Percentiles rank a stretch among this genome's conserved stretches.
Conservation (phyloP, 1,140 invertebrate species). For the Drosophila jambulina region DNA sequence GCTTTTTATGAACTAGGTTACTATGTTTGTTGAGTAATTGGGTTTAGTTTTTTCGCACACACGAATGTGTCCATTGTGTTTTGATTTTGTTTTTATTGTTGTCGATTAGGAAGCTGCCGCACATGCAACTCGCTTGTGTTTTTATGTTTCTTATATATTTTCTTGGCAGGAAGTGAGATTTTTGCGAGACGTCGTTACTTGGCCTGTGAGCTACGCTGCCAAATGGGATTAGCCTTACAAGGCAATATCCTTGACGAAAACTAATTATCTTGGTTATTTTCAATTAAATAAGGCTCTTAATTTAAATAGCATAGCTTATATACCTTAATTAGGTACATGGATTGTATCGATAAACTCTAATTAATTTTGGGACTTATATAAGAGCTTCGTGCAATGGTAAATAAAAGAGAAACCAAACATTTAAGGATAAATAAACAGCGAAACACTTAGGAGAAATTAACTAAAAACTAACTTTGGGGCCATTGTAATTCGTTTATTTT, state of each 20-base stretch:
- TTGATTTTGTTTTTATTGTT: slow-evolving; percentile 36
- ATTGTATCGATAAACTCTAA: not conserved
- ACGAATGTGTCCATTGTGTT: slow-evolving; percentile 58
- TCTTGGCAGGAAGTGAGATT: slow-evolving; percentile 34
- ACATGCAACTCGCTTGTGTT: slow-evolving; percentile 67
- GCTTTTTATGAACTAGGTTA: slow-evolving; percentile 80
- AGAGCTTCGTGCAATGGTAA: not conserved
- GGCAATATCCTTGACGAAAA: slow-evolving; percentile 19
- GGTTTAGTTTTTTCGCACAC: slow-evolving; percentile 81
- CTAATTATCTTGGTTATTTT: not conserved
- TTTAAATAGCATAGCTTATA: slow-evolving; percentile 12
- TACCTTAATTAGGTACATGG: not conserved
- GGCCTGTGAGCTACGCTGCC: slow-evolving; percentile 21
- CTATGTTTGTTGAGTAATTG: slow-evolving; percentile 83
- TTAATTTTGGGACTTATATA: not conserved
- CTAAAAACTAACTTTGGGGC: not conserved
- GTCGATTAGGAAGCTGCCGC: slow-evolving; percentile 73
- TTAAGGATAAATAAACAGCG: not conserved
- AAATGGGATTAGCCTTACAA: slow-evolving; percentile 18
- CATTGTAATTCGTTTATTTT: not conserved
- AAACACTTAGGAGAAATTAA: not conserved
- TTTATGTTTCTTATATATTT: slow-evolving; percentile 9
- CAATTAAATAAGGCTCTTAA: slow-evolving; percentile 11
- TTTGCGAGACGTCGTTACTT: not conserved
- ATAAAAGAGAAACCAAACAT: not conserved